phyloP scores from a whole-genome alignment of 2,888 invertebrate genomes.

The Callosobruchus maculatus region DNA sequence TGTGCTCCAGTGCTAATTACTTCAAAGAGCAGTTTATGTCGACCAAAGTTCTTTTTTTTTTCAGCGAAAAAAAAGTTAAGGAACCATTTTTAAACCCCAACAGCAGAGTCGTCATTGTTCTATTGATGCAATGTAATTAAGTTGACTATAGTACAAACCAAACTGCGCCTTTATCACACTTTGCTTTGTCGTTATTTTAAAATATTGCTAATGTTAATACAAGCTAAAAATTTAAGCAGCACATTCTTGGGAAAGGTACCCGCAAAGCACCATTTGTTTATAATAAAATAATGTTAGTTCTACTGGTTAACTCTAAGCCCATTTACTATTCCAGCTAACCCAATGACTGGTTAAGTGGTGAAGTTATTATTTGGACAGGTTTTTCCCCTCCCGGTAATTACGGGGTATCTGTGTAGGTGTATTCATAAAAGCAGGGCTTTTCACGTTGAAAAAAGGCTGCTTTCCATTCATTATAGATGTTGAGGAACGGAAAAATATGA shows the following conservation, averaged over 20 bases:
- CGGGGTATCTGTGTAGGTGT: background rate
- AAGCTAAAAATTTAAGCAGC: slow-evolving; percentile 33
- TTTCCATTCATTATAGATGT: background rate
- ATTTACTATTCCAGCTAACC: background rate
- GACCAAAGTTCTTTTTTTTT: too few species aligned
- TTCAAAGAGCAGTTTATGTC: too few species aligned
- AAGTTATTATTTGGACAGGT: background rate
- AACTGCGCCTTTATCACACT: background rate
- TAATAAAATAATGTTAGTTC: background rate
- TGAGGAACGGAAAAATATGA: slow-evolving; percentile 12
- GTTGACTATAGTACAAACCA: slow-evolving; percentile 5
- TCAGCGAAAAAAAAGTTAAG: background rate
- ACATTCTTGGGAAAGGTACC: slow-evolving; percentile 33
- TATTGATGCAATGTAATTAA: slow-evolving; percentile 16
- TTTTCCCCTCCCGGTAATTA: background rate
- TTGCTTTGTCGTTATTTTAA: background rate
- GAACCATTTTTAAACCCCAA: too few species aligned
- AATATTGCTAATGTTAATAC: slow-evolving; percentile 16
- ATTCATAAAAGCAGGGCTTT: background rate
- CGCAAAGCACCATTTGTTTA: slow-evolving; percentile 33
- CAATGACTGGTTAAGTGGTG: background rate
- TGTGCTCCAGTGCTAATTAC: too few species aligned
- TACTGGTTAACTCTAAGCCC: background rate
- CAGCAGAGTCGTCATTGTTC: background rate
- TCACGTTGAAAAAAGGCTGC: background rate